Evolutionary conservation across 1,140 invertebrate species (phyloP), one percentile per base, ranked within the genome.

Genomic region (Achatina immaculata): DNA sequence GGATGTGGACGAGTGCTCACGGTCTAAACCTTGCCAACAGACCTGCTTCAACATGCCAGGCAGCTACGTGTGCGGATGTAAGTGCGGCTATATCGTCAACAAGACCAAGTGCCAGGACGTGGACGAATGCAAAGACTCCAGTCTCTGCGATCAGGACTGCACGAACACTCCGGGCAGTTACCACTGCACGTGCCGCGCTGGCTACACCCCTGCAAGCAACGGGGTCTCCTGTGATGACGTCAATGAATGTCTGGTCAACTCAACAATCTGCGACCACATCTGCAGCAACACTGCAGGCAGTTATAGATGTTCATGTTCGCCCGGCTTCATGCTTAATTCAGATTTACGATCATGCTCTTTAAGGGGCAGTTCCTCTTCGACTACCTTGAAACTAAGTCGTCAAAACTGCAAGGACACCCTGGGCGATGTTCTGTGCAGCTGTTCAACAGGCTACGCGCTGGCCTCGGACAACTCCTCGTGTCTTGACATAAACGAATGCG

Each of bases 401-500:
- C 36, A 69, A 6, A 42, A 1, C 3, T 69, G 68, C 24, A 9
- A 2, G 7, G 42, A 69, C 68, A 42, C 21, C 1, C 0, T 24
- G n/a, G 68, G 68, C 2, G 9, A 6, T 11, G 38, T 28, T 19
- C 6, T 9, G 36, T 69, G 68, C 68, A n/a, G 4, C 0, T 69
- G 68, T 42, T 1, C 1, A 7, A 6, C 68, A n/a, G 68, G 68
- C 2, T 69, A 69, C 38, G 36, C 24, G 7, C 45, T 62, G 3
- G 58, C 1, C 21, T 34, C 38, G 28, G 24, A 66, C 31, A 3
- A 11, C 43, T 0, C 38, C 16, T 34, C 43, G 0, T 78, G 76
- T 38, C 0, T 45, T 7, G 76, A 78, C n/a, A 36, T 66, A 28
- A 14, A 78, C 28, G 76, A 78, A 66, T 78, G 76, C 28, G 38